Base-by-base conservation (phyloP, 2,113 vertebrate genomes). In the Rhinolophus ferrumequinum region DNA sequence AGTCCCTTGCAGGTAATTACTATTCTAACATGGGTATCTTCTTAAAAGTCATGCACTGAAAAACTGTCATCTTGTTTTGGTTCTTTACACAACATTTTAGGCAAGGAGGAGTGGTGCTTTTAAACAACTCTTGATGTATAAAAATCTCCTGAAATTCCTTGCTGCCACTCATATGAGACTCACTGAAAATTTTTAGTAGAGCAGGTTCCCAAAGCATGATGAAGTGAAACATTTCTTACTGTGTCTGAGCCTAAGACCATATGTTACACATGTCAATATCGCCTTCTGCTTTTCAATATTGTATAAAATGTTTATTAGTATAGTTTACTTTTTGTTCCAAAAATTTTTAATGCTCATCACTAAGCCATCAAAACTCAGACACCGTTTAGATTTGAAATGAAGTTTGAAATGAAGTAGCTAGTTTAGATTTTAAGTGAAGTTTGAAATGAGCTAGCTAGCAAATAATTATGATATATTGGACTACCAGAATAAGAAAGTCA, bases 1-100 rank as follows among this genome's bases (percentile, higher is more conserved):
- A 99, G 99, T 98, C 99, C 99, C 81, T 98, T 99, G 97, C 99
- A 99, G 99, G 99, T 99, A 99, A 98, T 94, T 81, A 50, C 66
- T 94, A 0, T 94, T 95, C 73, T 11, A 80, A 70, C 26, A n/a
- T 91, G 96, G 86, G 15, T 87, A 38, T 70, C 28, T 97, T 73
- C 28, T 97, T 38, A 94, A 67, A 94, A n/a, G 44, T 8, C 21
- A 60, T 86, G 69, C 38, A 33, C 58, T 67, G 44, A 75, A 90
- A 94, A 90, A 70, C 9, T 80, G n/a, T 87, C 73, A 54, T 33
- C 18, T 76, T 52, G 5, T 73, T 80, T 69, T 77, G 26, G 21
- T 66, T 70, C 52, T 94, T 35, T 19, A 5, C 15, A 64, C 38
- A 41, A 38, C 28, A 75, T 47, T 76, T 95, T 93, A 94, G 56